Base-by-base conservation (phyloP, 2,888 invertebrate species). In the Ophion ventricosus region DNA sequence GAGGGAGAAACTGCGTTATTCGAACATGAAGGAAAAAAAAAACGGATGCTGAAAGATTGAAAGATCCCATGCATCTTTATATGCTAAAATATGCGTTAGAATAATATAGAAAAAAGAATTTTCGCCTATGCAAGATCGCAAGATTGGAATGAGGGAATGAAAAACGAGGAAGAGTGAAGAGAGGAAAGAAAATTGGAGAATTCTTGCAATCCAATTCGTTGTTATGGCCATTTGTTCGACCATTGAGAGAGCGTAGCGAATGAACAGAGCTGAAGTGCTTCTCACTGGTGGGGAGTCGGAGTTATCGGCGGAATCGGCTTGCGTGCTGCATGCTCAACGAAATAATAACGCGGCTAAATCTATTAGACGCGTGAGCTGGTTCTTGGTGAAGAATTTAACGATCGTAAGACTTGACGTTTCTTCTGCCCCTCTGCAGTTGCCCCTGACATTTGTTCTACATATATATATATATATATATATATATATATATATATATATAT, bases 261-360 rank as follows among this genome's bases (percentile, higher is more conserved):
- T 75, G 74, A 76, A 56, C 57, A 83, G 64, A 59, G 56, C 40
- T 59, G 49, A 49, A 61, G 57, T 64, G 83, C 49, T 76, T 26
- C 57, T 72, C 57, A 70, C 26, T 56, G 80, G 40, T 43, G 35
- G 35, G 70, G 80, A 77, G 54, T 43, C 80, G 73, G 75, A 83
- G 78, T 86, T 80, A 87, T 87, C 77, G 81, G 25, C 29, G 61
- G 75, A 56, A 78, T 84, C 84, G 86, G 83, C 87, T 91, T 88
- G 90, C 90, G 90, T 90, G 91, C 87, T 86, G 89, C 90, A 89
- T 89, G 88, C 88, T 86, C 88, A 89, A 89, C 88, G 88, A 90
- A 90, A 91, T 90, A 90, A 91, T 91, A 90, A 91, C 88, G 89
- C 88, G 88, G 88, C 88, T 88, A 90, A 91, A 90, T 91, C 90